Base-by-base conservation (phyloP, 2,113 vertebrate genomes). In the Takifugu bimaculatus region DNA sequence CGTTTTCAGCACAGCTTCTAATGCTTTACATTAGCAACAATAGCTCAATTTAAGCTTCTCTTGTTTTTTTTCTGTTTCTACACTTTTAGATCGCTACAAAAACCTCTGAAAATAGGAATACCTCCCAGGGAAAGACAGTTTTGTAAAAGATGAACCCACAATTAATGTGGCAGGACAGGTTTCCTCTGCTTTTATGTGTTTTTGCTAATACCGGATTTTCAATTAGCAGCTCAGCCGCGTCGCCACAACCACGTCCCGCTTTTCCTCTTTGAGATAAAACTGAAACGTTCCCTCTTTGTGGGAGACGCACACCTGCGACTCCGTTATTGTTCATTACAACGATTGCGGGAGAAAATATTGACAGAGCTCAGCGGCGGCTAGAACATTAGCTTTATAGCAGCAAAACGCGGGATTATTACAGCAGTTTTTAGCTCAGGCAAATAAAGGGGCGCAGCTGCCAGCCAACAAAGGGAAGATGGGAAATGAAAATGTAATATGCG, bases 401-500 rank as follows among this genome's bases (percentile, higher is more conserved):
- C 63, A 68, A 74, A 78, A 77, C 48, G 68, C 52, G 2, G 49
- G 68, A 70, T 81, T 82, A 85, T 88, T 79, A 78, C 63, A 53
- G 60, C 15, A 26, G 44, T 68, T 80, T 57, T 74, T 53, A 69
- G 58, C 70, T 67, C 75, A 26, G 64, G 75, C 83, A 80, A 86
- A 86, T 83, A 75, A 83, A 78, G 71, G 57, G 78, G 55, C 70
- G 59, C 87, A 83, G 85, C 86, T 85, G 82, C 70, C 76, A 51
- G 56, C 39, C 56, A 26, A 61, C 39, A 74, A 74, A 70, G 44
- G n/a, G 26, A 20, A 56, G 54, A 76, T 58, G 28, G 77, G 74
- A 84, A 79, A 85, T 78, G 80, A 82, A 84, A 88, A 81, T 83
- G 66, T 80, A 79, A 87, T 83, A 84, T 80, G 82, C 77, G 77